Percentiles rank a stretch among this genome's conserved stretches.
Evolutionary conservation across 1,140 invertebrate species (phyloP).

Genomic region (Nasonia longicornis): DNA sequence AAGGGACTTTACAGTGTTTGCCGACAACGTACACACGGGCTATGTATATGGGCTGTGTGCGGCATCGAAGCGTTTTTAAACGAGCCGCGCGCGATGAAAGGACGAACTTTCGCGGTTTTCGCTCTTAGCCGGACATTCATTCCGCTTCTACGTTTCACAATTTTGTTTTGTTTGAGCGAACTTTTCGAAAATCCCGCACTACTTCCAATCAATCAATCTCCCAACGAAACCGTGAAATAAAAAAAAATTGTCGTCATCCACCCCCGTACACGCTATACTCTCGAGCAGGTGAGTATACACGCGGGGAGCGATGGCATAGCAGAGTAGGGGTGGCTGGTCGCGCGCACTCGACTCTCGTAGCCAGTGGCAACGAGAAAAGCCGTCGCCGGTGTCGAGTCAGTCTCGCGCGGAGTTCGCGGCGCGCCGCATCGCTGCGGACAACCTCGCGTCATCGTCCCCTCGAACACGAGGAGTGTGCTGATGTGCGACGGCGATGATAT

Average conservation of each 20-base stretch:
- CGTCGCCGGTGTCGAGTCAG: not conserved
- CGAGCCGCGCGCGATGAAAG: not conserved
- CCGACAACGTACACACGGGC: not conserved
- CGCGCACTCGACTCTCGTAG: conserved; percentile 9
- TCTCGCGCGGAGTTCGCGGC: not conserved
- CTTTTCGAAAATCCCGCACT: no score
- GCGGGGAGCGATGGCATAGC: not conserved
- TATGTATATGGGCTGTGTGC: not conserved
- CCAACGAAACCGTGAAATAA: no score
- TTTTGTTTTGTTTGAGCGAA: no score
- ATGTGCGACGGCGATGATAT: not conserved
- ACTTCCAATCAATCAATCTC: no score
- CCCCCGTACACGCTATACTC: not conserved
- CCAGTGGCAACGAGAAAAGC: conserved; percentile 3
- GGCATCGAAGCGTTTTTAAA: not conserved
- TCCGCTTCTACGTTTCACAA: no score
- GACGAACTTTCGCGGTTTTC: not conserved
- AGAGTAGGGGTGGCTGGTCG: not conserved
- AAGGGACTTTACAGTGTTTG: not conserved
- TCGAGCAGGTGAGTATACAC: not conserved
- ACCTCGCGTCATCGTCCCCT: not conserved
- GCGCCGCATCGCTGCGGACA: not conserved
- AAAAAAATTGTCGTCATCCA: no score
- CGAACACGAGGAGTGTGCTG: not conserved
- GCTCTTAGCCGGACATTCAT: not conserved